Percentiles rank a stretch among this genome's conserved stretches.
Evolutionary conservation across 2,113 vertebrate species (phyloP).

Genomic region (Otis tarda): DNA sequence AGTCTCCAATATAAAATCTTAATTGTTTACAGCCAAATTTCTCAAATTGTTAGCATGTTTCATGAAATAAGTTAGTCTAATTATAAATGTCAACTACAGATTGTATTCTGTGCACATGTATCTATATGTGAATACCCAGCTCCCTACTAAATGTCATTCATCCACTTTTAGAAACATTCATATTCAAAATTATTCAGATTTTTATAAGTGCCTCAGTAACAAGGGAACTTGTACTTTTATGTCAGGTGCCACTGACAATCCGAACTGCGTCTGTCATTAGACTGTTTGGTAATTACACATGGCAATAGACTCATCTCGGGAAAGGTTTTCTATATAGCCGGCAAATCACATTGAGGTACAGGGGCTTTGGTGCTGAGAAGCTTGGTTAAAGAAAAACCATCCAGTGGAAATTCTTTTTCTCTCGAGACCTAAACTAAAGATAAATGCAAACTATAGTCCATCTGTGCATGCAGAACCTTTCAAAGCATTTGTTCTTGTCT

Average conservation of each 20-base stretch:
- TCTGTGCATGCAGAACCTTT: neutral
- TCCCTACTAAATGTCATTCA: conserved; percentile 66
- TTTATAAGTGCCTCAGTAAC: conserved; percentile 48
- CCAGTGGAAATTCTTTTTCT: neutral
- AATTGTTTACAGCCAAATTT: neutral
- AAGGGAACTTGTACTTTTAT: conserved; percentile 33
- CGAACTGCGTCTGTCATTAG: neutral
- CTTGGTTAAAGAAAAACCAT: neutral
- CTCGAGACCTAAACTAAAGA: neutral
- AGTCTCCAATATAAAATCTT: neutral
- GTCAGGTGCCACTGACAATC: conserved; percentile 48
- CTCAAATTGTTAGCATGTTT: neutral
- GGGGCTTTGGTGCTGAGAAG: neutral
- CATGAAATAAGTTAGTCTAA: conserved; percentile 1
- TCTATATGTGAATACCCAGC: conserved; percentile 46
- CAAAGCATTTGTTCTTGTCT: neutral
- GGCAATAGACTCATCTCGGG: neutral
- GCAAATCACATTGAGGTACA: neutral
- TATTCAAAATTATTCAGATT: conserved; percentile 65
- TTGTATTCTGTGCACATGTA: conserved; percentile 48
- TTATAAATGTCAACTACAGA: conserved; percentile 57
- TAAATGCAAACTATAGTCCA: neutral
- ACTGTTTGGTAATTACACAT: neutral
- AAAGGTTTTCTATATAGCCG: neutral
- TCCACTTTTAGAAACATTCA: conserved; percentile 66